Percentiles rank a stretch among this genome's conserved stretches.
These are phyloP conservation scores for Sphinx pinastri DNA, from an alignment of 2,888 invertebrate genomes.

Conservation along the genomic window DNA sequence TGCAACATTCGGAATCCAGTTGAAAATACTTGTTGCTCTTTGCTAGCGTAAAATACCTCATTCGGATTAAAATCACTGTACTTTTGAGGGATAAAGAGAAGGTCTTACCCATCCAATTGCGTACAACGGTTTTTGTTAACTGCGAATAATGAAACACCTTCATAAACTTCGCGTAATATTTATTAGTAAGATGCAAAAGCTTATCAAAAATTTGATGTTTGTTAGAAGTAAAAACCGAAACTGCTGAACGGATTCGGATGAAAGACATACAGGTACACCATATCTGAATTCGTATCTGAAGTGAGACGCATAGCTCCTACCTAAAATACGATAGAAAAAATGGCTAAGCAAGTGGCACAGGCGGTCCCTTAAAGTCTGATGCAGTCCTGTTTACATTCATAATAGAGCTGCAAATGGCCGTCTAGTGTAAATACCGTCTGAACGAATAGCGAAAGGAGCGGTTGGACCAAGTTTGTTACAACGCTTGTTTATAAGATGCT, in stretches of 20 bases:
- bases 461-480: neutral
- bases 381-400: neutral
- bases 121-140: no score
- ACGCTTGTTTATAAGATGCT: neutral
- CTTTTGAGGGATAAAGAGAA: no score
- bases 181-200: no score
- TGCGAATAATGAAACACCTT: no score
- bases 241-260: no score
- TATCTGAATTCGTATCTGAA: no score
- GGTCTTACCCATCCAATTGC: no score
- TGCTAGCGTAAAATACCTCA: no score
- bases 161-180: no score
- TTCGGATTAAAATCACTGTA: no score
- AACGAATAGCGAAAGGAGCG: slow-evolving; percentile 6
- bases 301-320: neutral
- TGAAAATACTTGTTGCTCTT: neutral
- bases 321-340: neutral
- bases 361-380: slow-evolving; percentile 10
- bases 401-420: neutral
- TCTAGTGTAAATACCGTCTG: slow-evolving; percentile 6
- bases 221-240: neutral
- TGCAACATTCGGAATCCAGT: slow-evolving; percentile 3
- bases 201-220: no score
- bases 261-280: no score
- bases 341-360: neutral